These are phyloP conservation scores for Forbesichthys agassizii DNA, from an alignment of 2,113 vertebrate genomes.

Conservation along the genomic window DNA sequence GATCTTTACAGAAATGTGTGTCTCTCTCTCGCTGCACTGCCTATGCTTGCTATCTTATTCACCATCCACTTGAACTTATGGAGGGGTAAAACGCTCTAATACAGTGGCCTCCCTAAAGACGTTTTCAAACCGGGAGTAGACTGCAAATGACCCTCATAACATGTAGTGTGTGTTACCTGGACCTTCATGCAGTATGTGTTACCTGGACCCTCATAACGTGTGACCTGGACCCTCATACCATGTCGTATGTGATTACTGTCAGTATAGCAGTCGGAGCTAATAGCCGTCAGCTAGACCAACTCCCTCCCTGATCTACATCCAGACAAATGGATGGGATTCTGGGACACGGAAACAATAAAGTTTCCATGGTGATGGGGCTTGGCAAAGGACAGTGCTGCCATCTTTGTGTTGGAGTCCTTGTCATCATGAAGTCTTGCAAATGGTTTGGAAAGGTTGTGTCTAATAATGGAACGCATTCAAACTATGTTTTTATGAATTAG, in stretches of 20 bases:
- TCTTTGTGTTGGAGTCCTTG: conserved; percentile 8
- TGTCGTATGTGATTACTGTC: conserved; percentile 13
- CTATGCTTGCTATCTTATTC: not conserved
- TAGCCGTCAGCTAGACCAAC: conserved; percentile 31
- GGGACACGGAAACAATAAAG: conserved; percentile 17
- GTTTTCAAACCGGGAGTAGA: not conserved
- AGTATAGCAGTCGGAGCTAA: too few relatives aligned
- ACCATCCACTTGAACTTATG: not conserved
- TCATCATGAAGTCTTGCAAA: not conserved
- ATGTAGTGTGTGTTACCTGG: too few relatives aligned
- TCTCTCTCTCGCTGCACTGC: not conserved
- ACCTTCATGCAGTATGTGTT: too few relatives aligned
- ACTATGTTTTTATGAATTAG: conserved; percentile 14
- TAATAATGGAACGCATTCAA: conserved; percentile 27
- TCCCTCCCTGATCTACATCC: conserved; percentile 48
- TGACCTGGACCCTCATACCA: conserved; percentile 13
- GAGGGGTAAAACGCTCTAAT: not conserved
- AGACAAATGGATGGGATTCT: conserved; percentile 39
- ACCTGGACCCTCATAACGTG: too few relatives aligned
- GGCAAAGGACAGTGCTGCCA: conserved; percentile 14
- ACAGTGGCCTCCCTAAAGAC: not conserved
- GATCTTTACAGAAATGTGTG: not conserved
- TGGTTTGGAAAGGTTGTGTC: not conserved
- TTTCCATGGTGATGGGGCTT: conserved; percentile 47
- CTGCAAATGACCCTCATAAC: conserved; percentile 6